Percentiles rank a stretch among this genome's conserved stretches.
phyloP scores from a whole-genome alignment of 2,888 invertebrate species.

The Helobdella robusta region DNA sequence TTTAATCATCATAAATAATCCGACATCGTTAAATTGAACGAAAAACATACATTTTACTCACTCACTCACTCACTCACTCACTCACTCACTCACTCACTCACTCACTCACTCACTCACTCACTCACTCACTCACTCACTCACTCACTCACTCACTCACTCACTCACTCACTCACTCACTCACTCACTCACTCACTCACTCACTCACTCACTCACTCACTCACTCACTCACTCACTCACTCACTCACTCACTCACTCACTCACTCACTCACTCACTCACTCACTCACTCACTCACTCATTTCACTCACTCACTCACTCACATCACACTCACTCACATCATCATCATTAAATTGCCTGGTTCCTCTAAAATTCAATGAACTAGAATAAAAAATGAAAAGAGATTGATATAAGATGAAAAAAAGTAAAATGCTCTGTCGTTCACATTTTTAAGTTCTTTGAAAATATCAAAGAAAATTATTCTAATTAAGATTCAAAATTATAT shows the following conservation, averaged over 20 bases:
- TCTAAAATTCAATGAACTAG: background rate
- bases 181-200: background rate
- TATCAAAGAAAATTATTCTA: too few species aligned
- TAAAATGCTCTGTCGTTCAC: too few species aligned
- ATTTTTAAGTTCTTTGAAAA: too few species aligned
- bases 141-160: slow-evolving; percentile 26
- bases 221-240: background rate
- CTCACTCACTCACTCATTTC: slow-evolving; percentile 10
- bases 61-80: slow-evolving; percentile 30
- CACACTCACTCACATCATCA: too few species aligned
- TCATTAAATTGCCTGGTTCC: background rate
- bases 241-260: slow-evolving; percentile 14
- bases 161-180: slow-evolving; percentile 18
- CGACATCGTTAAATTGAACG: too few species aligned
- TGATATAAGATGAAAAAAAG: too few species aligned
- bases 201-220: slow-evolving; percentile 14
- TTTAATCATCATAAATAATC: too few species aligned
- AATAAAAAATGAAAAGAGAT: too few species aligned
- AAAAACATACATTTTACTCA: slow-evolving; percentile 18
- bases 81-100: slow-evolving; percentile 30
- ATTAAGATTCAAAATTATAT: too few species aligned
- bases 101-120: slow-evolving; percentile 30
- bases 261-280: background rate
- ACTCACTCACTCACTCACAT: too few species aligned
- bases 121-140: slow-evolving; percentile 31